phyloP scores from a whole-genome alignment of 2,113 vertebrate genomes.

The Planiliza haematocheilus region DNA sequence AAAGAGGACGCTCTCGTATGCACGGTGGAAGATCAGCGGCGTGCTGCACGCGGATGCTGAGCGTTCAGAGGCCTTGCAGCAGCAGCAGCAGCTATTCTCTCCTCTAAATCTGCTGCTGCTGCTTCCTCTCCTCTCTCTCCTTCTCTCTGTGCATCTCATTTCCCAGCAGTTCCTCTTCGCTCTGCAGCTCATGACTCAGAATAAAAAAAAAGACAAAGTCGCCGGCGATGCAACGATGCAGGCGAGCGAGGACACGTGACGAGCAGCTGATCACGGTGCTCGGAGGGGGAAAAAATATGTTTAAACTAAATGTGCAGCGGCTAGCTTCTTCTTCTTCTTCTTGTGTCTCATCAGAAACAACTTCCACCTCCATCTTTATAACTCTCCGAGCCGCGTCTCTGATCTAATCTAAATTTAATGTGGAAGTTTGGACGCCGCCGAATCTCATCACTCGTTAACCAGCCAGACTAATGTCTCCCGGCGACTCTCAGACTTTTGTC shows the following conservation, averaged over 20 bases:
- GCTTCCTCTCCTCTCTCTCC: constrained; percentile 20
- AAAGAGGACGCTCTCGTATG: constrained; percentile 58
- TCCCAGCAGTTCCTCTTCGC: background rate
- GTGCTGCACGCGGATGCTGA: background rate
- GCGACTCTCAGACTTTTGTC: too few species aligned
- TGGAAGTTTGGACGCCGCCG: too few species aligned
- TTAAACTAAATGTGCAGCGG: too few species aligned
- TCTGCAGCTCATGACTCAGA: constrained; percentile 25
- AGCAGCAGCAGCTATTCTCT: constrained; percentile 24
- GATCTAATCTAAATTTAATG: too few species aligned
- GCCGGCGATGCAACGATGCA: constrained; percentile 27
- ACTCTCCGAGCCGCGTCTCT: too few species aligned
- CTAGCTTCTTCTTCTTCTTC: background rate
- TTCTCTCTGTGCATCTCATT: constrained; percentile 24
- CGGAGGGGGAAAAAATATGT: too few species aligned
- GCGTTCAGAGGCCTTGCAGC: constrained; percentile 36
- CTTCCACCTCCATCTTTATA: too few species aligned
- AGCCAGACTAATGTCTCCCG: too few species aligned
- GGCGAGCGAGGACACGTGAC: background rate
- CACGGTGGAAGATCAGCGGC: constrained; percentile 43
- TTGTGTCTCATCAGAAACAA: too few species aligned
- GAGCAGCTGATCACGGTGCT: too few species aligned
- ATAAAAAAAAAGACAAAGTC: constrained; percentile 33
- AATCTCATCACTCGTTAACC: too few species aligned
- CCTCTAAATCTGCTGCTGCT: constrained; percentile 31